Evolutionary conservation across 2,113 vertebrate genomes (phyloP), one percentile per base, ranked within the genome.

Genomic region (Quiscalus mexicanus): DNA sequence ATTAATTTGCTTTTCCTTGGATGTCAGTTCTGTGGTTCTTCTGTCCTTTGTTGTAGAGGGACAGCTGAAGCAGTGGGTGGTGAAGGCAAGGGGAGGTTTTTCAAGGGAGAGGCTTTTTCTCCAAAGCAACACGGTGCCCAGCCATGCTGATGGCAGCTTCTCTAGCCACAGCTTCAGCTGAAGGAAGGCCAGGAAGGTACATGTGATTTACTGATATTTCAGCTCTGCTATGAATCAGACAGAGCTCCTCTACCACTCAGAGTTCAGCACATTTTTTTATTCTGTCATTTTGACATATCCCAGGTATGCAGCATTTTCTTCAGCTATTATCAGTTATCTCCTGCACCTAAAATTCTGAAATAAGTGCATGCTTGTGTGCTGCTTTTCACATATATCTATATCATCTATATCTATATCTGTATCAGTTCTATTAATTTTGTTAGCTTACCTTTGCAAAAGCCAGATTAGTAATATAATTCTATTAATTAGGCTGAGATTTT

Each of bases 221-320:
- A 82, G 12, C 47, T 81, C 60, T 71, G 15, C 41, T 76, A 30
- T 92, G 76, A 71, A 82, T 71, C 41, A 90, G 73, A 47, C 14
- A 75, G 35, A 79, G 15, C 42, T 68, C 45, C 79, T 78, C 58
- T 84, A 15, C 47, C 37, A 78, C 63, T 68, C 56, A 68, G 41
- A 89, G 64, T 87, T 68, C 52, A 92, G 52, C 52, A 71, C 35
- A 71, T 52, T 71, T 83, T 81, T 77, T 52, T 74, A 86, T 81
- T 87, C 70, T 97, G 86, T 84, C 91, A 75, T 95, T 94, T 95
- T 96, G 83, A 88, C 47, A 58, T 45, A 74, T 77, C 27, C 50
- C 52, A 74, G 47, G 24, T 84, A 81, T 68, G 52, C 73, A 68
- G 35, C 53, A 79, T 89, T 94, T 60, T 84, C 56, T 82, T 87